Base-by-base conservation (phyloP, 1,140 invertebrate genomes). In the Leptinotarsa lineolata region DNA sequence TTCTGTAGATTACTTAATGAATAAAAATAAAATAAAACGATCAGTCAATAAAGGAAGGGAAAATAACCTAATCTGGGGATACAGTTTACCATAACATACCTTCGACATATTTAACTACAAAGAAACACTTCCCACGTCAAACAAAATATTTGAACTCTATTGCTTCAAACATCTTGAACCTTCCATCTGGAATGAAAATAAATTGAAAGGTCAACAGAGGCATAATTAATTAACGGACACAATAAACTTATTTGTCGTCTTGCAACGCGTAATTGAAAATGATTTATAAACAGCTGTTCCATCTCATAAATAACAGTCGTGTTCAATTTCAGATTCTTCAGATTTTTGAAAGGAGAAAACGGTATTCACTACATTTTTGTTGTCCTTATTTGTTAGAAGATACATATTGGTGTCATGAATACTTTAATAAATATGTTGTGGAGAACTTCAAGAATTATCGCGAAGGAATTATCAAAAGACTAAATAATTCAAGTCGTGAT, bases 341-440 rank as follows among this genome's bases (percentile, higher is more conserved):
- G 66, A 68, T 68, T 68, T 68, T 68, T 48, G 30, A 68, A 46
- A 68, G 30, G 39, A 48, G 66, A 68, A 68, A 68, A 45, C 66
- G 66, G n/a, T 45, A 45, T 24, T 54, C 45, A 20, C 45, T 11
- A 39, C 20, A 45, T 68, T 68, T 68, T 44, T 68, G 39, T 68
- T 21, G 66, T 68, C 66, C 45, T 68, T 48, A 48, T 68, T 68
- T 48, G 39, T 22, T 20, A 68, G 30, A 22, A 44, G 8, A 11
- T 4, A 18, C 66, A 13, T 20, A 30, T 15, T 68, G n/a, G 21
- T n/a, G 45, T 20, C 45, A 46, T 69, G 20, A 24, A 63, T 63
- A 63, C 61, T 30, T 15, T 13, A 21, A n/a, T 63, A 24, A 24
- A 30, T 63, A 63, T 63, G 61, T 30, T 63, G 15, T 54, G 15